These are phyloP conservation scores for Copsychus sechellarum DNA, from an alignment of 2,113 vertebrate species.

Conservation along the genomic window DNA sequence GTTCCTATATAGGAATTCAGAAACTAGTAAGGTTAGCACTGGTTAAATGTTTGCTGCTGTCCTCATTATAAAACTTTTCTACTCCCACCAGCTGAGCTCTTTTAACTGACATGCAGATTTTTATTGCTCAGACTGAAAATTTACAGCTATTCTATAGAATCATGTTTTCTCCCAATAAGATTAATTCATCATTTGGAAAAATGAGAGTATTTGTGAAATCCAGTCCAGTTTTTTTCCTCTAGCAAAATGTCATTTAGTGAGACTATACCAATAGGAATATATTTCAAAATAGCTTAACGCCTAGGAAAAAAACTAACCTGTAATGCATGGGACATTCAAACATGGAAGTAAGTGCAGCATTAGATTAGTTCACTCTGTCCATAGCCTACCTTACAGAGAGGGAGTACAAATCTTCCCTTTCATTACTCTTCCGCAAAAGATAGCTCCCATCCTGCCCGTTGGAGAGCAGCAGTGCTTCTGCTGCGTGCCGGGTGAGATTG, in stretches of 20 bases:
- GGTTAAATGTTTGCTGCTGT: neutral
- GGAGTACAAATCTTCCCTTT: constrained; percentile 78
- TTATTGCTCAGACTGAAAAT: neutral
- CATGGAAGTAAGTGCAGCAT: neutral
- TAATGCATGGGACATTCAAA: neutral
- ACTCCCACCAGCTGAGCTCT: neutral
- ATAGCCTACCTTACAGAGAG: constrained; percentile 88
- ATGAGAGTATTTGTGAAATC: neutral
- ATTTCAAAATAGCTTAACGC: neutral
- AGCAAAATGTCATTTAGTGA: neutral
- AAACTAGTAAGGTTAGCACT: neutral
- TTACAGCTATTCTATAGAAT: neutral
- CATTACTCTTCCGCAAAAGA: constrained; percentile 89
- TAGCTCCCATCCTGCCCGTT: constrained; percentile 93
- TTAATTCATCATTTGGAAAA: neutral
- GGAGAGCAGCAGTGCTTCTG: constrained; percentile 91
- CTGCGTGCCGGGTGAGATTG: constrained; percentile 86
- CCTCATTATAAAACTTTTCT: neutral
- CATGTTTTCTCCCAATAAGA: neutral
- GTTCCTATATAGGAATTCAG: neutral
- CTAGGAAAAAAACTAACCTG: neutral
- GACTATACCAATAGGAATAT: neutral
- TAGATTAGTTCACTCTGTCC: neutral
- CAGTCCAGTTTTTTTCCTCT: neutral
- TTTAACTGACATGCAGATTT: neutral